phyloP scores from a whole-genome alignment of 2,113 vertebrate species.

The Caranx melampygus region DNA sequence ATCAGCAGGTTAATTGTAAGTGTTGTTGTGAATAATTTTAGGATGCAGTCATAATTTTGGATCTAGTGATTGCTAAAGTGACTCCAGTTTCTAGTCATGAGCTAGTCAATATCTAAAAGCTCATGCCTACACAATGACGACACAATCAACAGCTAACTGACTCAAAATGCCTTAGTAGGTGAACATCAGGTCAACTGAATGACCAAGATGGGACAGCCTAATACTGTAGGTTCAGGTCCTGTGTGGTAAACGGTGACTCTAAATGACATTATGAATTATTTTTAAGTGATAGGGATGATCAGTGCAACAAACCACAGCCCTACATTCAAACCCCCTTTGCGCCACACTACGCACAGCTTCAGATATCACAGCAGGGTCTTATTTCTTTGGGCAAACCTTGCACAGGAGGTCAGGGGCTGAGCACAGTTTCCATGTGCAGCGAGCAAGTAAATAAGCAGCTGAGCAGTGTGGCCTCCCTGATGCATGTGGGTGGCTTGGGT shows the following conservation, averaged over 20 bases:
- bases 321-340: not conserved
- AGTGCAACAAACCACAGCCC: slow-evolving; percentile 14
- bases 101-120: not conserved
- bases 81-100: not conserved
- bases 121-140: too few relatives aligned
- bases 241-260: not conserved
- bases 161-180: not conserved
- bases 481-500: slow-evolving; percentile 57
- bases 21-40: not conserved
- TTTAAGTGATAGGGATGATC: not conserved
- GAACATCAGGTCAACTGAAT: not conserved
- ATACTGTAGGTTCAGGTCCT: not conserved
- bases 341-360: not conserved
- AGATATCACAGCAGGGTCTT: slow-evolving; percentile 15
- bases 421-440: slow-evolving; percentile 34
- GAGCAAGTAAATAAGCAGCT: slow-evolving; percentile 25
- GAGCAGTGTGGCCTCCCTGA: slow-evolving; percentile 9
- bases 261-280: not conserved
- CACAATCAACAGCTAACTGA: too few relatives aligned
- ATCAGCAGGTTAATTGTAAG: not conserved
- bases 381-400: slow-evolving; percentile 39
- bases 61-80: not conserved
- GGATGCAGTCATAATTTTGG: not conserved
- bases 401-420: slow-evolving; percentile 31
- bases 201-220: not conserved